phyloP scores from a whole-genome alignment of 2,888 invertebrate species.

The Sialis lutaria region DNA sequence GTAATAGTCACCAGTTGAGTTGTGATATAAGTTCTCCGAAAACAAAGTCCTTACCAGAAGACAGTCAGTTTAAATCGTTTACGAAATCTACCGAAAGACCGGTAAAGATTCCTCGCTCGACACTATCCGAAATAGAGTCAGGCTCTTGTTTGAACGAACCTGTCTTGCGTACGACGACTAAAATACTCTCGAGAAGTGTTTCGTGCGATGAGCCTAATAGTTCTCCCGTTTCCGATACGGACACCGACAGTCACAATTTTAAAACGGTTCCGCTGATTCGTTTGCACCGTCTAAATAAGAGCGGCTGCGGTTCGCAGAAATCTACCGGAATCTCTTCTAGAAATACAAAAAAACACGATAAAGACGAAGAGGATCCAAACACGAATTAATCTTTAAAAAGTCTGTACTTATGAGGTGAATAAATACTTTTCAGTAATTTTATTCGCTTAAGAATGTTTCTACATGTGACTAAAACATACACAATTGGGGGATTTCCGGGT shows the following conservation, averaged over 20 bases:
- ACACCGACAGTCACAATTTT: neutral
- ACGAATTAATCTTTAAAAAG: neutral
- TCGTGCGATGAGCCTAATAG: slow-evolving; percentile 1
- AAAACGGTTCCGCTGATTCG: slow-evolving; percentile 5
- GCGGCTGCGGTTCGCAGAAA: neutral
- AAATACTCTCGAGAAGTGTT: neutral
- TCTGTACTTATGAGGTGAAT: too few species aligned
- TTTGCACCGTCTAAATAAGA: neutral
- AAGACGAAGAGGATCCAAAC: too few species aligned
- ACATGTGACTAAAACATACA: too few species aligned
- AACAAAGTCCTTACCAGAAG: slow-evolving; percentile 22
- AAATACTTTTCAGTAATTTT: too few species aligned
- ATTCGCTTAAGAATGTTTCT: too few species aligned
- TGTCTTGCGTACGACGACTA: neutral
- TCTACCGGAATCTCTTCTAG: too few species aligned
- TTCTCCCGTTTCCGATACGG: neutral
- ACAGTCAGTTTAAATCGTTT: slow-evolving; percentile 12
- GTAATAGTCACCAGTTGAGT: slow-evolving; percentile 57
- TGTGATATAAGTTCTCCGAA: slow-evolving; percentile 15
- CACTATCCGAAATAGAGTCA: neutral
- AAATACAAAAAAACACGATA: too few species aligned
- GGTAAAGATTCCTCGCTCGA: slow-evolving; percentile 25
- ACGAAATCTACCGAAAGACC: slow-evolving; percentile 33
- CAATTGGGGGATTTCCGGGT: too few species aligned
- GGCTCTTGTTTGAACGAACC: neutral